These are phyloP conservation scores for Brachymystax lenok DNA, from an alignment of 2,797 vertebrate genomes.

Conservation along the genomic window DNA sequence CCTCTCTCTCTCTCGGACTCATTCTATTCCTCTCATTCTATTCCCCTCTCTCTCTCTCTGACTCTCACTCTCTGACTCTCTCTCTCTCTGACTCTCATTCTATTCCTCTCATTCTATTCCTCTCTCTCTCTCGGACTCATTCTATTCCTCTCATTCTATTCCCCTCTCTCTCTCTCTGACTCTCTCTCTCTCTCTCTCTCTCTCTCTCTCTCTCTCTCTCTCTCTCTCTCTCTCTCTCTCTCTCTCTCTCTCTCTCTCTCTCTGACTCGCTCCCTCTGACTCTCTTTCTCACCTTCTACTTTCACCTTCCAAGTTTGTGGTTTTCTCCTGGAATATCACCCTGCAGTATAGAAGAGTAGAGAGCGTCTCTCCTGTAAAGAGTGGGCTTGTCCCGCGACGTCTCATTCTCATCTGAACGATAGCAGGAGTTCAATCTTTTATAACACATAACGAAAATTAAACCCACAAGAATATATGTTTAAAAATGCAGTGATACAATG, in stretches of 20 bases:
- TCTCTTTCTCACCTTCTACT: not conserved
- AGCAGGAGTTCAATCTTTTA: constrained; percentile 55
- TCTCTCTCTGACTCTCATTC: too few species aligned
- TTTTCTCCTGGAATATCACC: not conserved
- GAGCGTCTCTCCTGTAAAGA: not conserved
- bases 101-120: too few species aligned
- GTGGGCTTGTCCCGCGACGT: not conserved
- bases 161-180: too few species aligned
- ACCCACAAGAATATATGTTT: constrained; percentile 59
- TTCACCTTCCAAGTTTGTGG: too few species aligned
- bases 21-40: too few species aligned
- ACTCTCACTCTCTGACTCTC: too few species aligned
- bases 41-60: too few species aligned
- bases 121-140: not conserved
- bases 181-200: too few species aligned
- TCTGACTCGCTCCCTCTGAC: not conserved
- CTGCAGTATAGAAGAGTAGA: not conserved
- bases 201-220: not conserved
- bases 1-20: not conserved
- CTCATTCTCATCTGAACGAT: constrained; percentile 28
- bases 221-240: not conserved
- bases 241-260: too few species aligned
- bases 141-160: not conserved
- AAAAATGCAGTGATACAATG: constrained; percentile 62
- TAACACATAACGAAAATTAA: constrained; percentile 64